These are phyloP conservation scores for Setophaga coronata DNA, from an alignment of 2,113 vertebrate species.

Conservation along the genomic window DNA sequence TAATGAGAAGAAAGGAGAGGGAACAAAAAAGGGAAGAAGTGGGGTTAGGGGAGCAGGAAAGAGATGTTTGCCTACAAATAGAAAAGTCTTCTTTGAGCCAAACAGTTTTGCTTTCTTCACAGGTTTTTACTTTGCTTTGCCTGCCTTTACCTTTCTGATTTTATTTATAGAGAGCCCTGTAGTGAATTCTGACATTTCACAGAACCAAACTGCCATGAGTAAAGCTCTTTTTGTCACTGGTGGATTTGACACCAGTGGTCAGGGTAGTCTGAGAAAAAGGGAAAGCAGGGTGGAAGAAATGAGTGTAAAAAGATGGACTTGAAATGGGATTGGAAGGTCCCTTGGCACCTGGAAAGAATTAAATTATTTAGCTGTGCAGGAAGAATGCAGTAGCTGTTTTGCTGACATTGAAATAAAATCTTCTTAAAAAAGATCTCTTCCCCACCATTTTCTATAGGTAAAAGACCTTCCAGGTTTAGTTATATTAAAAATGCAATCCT, in stretches of 20 bases:
- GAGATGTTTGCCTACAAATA: conserved; percentile 48
- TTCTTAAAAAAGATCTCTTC: background rate
- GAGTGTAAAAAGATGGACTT: background rate
- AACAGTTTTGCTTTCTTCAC: conserved; percentile 10
- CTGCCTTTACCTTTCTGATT: conserved; percentile 6
- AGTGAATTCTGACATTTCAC: background rate
- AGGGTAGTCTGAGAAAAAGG: background rate
- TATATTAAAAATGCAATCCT: background rate
- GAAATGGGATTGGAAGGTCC: conserved; percentile 29
- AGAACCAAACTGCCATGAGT: background rate
- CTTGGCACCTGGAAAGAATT: conserved; percentile 19
- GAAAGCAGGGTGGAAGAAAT: background rate
- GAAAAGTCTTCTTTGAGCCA: background rate
- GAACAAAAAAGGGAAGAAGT: conserved; percentile 27
- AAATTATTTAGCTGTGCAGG: conserved; percentile 1
- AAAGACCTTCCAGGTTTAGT: background rate
- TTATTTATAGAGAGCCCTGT: background rate
- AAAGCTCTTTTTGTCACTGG: conserved; percentile 2
- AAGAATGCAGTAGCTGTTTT: conserved; percentile 11
- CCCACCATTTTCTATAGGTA: background rate
- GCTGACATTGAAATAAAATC: conserved; percentile 4
- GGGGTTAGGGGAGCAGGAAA: background rate
- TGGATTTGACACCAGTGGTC: conserved; percentile 16
- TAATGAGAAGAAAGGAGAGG: conserved; percentile 48
- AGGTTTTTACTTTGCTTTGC: conserved; percentile 14